These are phyloP conservation scores for Drosophila ananassae DNA, from an alignment of 1,140 invertebrate species.

Conservation along the genomic window DNA sequence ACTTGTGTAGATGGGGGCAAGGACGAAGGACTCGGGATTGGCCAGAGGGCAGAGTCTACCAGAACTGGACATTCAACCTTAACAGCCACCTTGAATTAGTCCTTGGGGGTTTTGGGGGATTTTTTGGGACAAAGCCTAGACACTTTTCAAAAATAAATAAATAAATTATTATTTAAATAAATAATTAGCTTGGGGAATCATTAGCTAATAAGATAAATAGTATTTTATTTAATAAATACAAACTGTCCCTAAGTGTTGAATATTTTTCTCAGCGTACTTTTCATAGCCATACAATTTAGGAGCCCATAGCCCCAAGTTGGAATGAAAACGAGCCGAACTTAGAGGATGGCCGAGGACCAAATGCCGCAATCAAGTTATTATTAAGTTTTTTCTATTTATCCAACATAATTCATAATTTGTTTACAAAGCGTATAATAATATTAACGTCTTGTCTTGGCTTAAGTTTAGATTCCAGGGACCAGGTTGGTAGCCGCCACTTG, in stretches of 20 bases:
- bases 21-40: neutral
- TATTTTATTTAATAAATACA: too few species aligned
- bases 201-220: too few species aligned
- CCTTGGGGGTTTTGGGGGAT: slow-evolving; percentile 3
- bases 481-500: slow-evolving; percentile 8
- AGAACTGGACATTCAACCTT: slow-evolving; percentile 26
- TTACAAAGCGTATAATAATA: slow-evolving; percentile 82
- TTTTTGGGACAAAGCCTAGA: too few species aligned
- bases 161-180: too few species aligned
- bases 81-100: slow-evolving; percentile 41
- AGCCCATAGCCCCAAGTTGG: slow-evolving; percentile 1
- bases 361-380: slow-evolving; percentile 83
- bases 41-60: slow-evolving; percentile 12
- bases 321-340: slow-evolving; percentile 2
- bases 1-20: neutral
- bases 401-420: slow-evolving; percentile 83
- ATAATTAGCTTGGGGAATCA: too few species aligned
- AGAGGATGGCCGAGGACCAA: slow-evolving; percentile 34
- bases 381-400: slow-evolving; percentile 83
- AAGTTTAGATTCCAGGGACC: slow-evolving; percentile 10
- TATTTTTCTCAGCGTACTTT: neutral
- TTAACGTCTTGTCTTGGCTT: slow-evolving; percentile 71
- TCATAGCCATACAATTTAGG: neutral
- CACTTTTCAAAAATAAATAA: too few species aligned
- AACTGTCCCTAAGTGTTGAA: too few species aligned